Percentiles rank a stretch among this genome's conserved stretches.
Evolutionary conservation across 2,888 invertebrate genomes (phyloP).

Genomic region (Ypsolopha scabrella): DNA sequence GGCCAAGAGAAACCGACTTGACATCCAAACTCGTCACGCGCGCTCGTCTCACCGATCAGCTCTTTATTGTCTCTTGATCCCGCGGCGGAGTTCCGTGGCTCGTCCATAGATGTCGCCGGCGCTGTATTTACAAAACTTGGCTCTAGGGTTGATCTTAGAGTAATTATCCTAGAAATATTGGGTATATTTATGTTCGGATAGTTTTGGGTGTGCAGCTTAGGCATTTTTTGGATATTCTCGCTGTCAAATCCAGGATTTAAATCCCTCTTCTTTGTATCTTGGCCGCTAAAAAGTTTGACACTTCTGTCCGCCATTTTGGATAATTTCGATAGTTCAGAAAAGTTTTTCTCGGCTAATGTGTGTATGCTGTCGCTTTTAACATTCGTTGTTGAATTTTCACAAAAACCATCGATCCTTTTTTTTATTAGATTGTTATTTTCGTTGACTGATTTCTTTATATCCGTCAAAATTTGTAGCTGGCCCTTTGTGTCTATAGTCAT

Average conservation of each 20-base stretch:
- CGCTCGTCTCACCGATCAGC: neutral
- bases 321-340: conserved; percentile 50
- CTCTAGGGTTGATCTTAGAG: conserved; percentile 37
- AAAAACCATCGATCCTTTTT: conserved; percentile 35
- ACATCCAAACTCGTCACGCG: conserved; percentile 11
- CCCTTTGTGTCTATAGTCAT: conserved; percentile 34
- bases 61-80: conserved; percentile 21
- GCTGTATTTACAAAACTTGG: conserved; percentile 20
- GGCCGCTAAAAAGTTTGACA: conserved; percentile 50
- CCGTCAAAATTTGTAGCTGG: conserved; percentile 49
- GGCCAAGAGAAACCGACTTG: conserved; percentile 43
- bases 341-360: conserved; percentile 54
- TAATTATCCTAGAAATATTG: conserved; percentile 48
- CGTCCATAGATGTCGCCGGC: conserved; percentile 57
- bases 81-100: conserved; percentile 43
- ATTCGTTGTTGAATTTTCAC: conserved; percentile 10
- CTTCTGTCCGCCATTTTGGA: conserved; percentile 62
- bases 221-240: conserved; percentile 43
- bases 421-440: conserved; percentile 61
- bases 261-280: conserved; percentile 42
- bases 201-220: conserved; percentile 16
- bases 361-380: conserved; percentile 32
- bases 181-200: conserved; percentile 51
- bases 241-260: conserved; percentile 54
- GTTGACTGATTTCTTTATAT: conserved; percentile 53